Conservation (phyloP, 2,888 invertebrate genomes). For the Cryptocheilus praepositus region DNA sequence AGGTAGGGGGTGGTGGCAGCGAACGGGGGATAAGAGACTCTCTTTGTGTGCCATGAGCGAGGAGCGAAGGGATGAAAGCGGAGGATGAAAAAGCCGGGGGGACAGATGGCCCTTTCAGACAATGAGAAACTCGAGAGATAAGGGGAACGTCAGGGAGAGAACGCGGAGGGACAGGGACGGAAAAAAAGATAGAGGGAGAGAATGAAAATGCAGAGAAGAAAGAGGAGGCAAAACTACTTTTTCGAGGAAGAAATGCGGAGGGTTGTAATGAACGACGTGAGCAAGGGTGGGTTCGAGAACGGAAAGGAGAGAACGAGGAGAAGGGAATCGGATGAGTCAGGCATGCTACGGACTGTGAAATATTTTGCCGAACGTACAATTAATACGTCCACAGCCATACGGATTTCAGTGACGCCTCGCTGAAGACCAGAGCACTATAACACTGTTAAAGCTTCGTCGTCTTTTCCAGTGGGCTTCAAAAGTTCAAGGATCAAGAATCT, state of each 20-base stretch:
- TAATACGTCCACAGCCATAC: too few species aligned
- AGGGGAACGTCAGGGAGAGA: conserved; percentile 66
- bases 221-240: conserved; percentile 51
- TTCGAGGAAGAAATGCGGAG: conserved; percentile 34
- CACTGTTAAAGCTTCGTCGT: too few species aligned
- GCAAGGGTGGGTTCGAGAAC: conserved; percentile 24
- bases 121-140: conserved; percentile 75
- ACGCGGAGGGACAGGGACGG: conserved; percentile 25
- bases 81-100: conserved; percentile 70
- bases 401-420: too few species aligned
- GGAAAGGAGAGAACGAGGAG: conserved; percentile 28
- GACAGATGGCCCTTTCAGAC: conserved; percentile 75
- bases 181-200: conserved; percentile 13
- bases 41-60: conserved; percentile 59
- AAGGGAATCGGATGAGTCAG: conserved; percentile 56
- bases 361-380: too few species aligned
- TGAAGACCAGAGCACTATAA: too few species aligned
- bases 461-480: too few species aligned
- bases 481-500: too few species aligned
- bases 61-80: conserved; percentile 71
- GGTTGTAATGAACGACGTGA: conserved; percentile 52
- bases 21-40: conserved; percentile 62
- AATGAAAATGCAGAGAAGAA: conserved; percentile 22
- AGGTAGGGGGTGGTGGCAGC: conserved; percentile 41
- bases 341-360: conserved; percentile 37